phyloP scores from a whole-genome alignment of 2,113 vertebrate genomes.

The Stomatorhinus ivindoensis region DNA sequence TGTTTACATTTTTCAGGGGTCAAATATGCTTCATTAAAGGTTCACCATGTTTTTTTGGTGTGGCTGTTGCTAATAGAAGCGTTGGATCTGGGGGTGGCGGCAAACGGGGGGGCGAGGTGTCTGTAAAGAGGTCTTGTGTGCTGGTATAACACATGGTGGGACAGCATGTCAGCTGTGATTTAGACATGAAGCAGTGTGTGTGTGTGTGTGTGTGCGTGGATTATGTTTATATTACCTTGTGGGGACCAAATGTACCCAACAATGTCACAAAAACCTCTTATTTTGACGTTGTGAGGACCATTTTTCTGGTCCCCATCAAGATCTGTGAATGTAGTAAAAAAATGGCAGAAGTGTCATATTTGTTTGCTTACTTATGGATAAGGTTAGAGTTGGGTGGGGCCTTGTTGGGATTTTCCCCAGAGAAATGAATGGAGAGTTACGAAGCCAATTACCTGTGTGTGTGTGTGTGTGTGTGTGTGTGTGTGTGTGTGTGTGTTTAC shows the following conservation, averaged over 20 bases:
- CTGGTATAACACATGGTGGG: neutral
- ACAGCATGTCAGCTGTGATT: neutral
- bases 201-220: no score
- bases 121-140: neutral
- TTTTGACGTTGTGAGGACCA: no score
- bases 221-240: no score
- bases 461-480: neutral
- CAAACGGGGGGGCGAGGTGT: neutral
- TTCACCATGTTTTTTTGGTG: constrained; percentile 35
- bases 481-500: neutral
- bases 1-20: constrained; percentile 37
- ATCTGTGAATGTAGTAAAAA: no score
- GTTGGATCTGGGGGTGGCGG: neutral
- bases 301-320: no score
- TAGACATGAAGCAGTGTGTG: neutral
- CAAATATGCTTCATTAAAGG: constrained; percentile 54
- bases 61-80: constrained; percentile 35
- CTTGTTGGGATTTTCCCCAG: no score
- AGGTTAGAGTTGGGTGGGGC: no score
- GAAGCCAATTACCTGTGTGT: neutral
- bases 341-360: no score
- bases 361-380: no score
- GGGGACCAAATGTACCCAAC: no score
- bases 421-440: no score
- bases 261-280: no score